These are phyloP conservation scores for Pegea sp. DNA, from an alignment of 23 tunicate genomes.

Conservation along the genomic window DNA sequence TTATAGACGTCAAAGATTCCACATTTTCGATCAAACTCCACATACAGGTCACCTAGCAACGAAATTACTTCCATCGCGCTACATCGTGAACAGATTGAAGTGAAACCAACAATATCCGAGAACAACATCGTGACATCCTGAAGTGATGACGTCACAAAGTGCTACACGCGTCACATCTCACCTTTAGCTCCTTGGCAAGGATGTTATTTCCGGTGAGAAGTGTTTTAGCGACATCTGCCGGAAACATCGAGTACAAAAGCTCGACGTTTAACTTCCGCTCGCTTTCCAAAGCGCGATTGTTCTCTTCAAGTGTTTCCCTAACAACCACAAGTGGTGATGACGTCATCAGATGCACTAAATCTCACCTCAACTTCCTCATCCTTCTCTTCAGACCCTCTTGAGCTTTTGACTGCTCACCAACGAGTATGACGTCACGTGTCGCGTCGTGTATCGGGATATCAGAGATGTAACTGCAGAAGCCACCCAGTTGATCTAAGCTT, in stretches of 20 bases:
- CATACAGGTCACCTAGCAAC: slow-evolving; percentile 71
- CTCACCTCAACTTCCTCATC: slow-evolving; percentile 65
- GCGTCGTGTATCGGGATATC: slow-evolving; percentile 93
- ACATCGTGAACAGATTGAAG: slow-evolving; percentile 68
- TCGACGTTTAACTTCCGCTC: slow-evolving; percentile 65
- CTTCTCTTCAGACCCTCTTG: slow-evolving; percentile 80
- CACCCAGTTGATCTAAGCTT: slow-evolving; percentile 49
- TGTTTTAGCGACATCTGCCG: slow-evolving; percentile 68
- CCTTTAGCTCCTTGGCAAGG: slow-evolving; percentile 34
- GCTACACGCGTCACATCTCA: not conserved
- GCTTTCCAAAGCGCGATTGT: slow-evolving; percentile 58
- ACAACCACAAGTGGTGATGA: not conserved
- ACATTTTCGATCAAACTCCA: slow-evolving; percentile 58
- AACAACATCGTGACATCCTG: slow-evolving; percentile 81
- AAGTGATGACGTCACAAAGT: not conserved
- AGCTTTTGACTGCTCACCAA: slow-evolving; percentile 76
- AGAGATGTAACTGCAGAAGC: slow-evolving; percentile 60
- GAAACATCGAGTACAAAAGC: slow-evolving; percentile 73
- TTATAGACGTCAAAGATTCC: slow-evolving; percentile 78
- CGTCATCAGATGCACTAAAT: too few species aligned
- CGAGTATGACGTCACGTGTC: slow-evolving; percentile 91
- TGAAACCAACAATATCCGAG: slow-evolving; percentile 90
- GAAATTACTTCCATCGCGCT: slow-evolving; percentile 70
- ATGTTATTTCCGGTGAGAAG: slow-evolving; percentile 65
- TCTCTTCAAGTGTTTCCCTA: slow-evolving; percentile 69